Evolutionary conservation across 2,797 vertebrate species (phyloP).

Genomic region (Pagetopsis macropterus): DNA sequence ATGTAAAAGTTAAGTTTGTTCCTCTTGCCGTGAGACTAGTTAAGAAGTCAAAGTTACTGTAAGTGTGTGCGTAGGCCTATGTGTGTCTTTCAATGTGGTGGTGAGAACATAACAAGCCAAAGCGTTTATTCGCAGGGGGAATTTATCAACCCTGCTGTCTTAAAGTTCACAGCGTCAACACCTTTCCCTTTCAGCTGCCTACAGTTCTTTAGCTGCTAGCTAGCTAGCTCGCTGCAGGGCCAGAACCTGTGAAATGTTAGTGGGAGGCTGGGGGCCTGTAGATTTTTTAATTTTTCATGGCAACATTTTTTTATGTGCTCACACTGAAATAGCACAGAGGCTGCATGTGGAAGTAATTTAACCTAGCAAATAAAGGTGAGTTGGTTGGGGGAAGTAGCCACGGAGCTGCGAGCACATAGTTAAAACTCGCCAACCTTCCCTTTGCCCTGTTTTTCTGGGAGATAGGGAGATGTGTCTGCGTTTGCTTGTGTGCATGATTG

Average conservation of each 20-base stretch:
- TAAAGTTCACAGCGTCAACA: slow-evolving; percentile 59
- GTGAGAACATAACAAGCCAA: slow-evolving; percentile 34
- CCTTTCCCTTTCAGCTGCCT: slow-evolving; percentile 58
- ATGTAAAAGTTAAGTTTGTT: background rate
- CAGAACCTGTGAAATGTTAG: slow-evolving; percentile 55
- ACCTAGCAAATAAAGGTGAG: slow-evolving; percentile 78
- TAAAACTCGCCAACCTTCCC: slow-evolving; percentile 46
- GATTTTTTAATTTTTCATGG: slow-evolving; percentile 53
- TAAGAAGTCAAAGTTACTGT: slow-evolving; percentile 2
- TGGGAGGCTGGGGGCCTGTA: slow-evolving; percentile 59
- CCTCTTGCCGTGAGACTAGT: slow-evolving; percentile 7
- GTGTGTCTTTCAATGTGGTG: slow-evolving; percentile 5
- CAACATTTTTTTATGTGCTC: slow-evolving; percentile 74
- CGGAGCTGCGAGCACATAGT: slow-evolving; percentile 51
- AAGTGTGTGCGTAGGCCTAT: slow-evolving; percentile 1
- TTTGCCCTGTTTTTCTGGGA: slow-evolving; percentile 43
- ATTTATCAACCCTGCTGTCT: slow-evolving; percentile 33
- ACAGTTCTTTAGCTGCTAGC: slow-evolving; percentile 47
- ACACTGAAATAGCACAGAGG: slow-evolving; percentile 72
- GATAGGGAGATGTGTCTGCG: slow-evolving; percentile 10
- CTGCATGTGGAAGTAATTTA: slow-evolving; percentile 81
- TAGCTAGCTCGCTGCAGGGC: slow-evolving; percentile 42
- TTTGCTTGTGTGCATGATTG: slow-evolving; percentile 18
- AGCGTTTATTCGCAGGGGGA: slow-evolving; percentile 8
- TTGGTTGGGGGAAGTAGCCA: slow-evolving; percentile 41